phyloP scores from a whole-genome alignment of 1,140 invertebrate species.

The Portunus trituberculatus region DNA sequence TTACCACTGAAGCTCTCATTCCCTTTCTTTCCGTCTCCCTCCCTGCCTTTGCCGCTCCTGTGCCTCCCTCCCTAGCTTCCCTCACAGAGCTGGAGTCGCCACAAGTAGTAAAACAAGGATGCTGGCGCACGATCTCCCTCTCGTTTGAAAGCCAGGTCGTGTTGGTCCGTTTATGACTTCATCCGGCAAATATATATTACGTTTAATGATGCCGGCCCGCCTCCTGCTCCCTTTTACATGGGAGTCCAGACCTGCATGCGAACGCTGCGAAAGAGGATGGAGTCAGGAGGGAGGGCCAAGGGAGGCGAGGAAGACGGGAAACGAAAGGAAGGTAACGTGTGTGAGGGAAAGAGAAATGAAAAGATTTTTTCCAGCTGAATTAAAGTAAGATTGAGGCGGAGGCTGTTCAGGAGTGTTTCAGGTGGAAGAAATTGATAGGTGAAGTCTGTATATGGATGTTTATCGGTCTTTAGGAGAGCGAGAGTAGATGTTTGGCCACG shows the following conservation, averaged over 20 bases:
- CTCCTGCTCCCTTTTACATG: conserved; percentile 71
- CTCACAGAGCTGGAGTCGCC: conserved; percentile 15
- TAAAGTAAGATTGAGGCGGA: not conserved
- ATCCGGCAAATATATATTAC: conserved; percentile 74
- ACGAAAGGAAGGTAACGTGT: not conserved
- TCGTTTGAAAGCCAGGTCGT: conserved; percentile 76
- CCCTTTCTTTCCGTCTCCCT: not conserved
- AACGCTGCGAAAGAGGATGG: conserved; percentile 30
- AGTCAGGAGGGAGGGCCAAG: not conserved
- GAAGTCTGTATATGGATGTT: not conserved
- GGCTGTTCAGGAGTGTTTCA: no score
- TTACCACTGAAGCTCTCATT: not conserved
- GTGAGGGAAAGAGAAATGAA: not conserved
- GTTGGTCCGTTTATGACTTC: conserved; percentile 75
- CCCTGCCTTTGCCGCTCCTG: not conserved
- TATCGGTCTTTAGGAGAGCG: not conserved
- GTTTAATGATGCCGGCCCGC: conserved; percentile 73
- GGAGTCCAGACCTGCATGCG: conserved; percentile 58
- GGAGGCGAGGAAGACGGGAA: not conserved
- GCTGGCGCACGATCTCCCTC: conserved; percentile 60
- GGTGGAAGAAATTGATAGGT: not conserved
- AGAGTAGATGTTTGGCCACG: not conserved
- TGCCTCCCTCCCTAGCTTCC: not conserved
- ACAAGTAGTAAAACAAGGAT: conserved; percentile 71
- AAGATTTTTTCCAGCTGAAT: not conserved